Evolutionary conservation across 2,888 invertebrate species (phyloP).

Genomic region (Drosophila borealis): DNA sequence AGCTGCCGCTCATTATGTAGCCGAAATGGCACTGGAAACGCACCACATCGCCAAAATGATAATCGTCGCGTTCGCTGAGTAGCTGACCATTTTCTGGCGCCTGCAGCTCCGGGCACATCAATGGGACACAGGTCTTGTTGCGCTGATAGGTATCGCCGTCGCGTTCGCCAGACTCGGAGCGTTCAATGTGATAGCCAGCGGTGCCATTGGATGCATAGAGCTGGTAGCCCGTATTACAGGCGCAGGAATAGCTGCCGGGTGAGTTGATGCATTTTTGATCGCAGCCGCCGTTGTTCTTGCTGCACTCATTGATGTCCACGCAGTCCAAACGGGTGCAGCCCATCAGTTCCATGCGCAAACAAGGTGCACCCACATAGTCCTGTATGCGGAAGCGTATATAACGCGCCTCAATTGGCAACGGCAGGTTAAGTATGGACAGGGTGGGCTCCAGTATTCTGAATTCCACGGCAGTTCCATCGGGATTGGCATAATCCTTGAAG

Average conservation of each 20-base stretch:
- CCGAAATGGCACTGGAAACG: slow-evolving; percentile 98
- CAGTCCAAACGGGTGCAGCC: slow-evolving; percentile 96
- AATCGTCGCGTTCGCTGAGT: slow-evolving; percentile 91
- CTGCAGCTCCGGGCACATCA: slow-evolving; percentile 92
- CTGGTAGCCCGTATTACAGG: slow-evolving; percentile 96
- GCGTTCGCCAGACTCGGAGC: slow-evolving; percentile 93
- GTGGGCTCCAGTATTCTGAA: slow-evolving; percentile 95
- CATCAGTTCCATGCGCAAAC: slow-evolving; percentile 95
- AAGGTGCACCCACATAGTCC: slow-evolving; percentile 95
- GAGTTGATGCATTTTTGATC: slow-evolving; percentile 96
- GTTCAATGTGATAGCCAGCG: slow-evolving; percentile 92
- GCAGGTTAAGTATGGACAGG: slow-evolving; percentile 95
- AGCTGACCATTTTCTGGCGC: slow-evolving; percentile 94
- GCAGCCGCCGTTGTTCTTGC: slow-evolving; percentile 94
- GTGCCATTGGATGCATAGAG: slow-evolving; percentile 95
- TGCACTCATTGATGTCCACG: slow-evolving; percentile 94
- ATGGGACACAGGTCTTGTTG: slow-evolving; percentile 97
- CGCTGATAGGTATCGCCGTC: slow-evolving; percentile 95
- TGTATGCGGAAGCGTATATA: slow-evolving; percentile 94
- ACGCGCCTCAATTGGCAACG: slow-evolving; percentile 95
- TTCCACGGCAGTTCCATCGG: slow-evolving; percentile 96
- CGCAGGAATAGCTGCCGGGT: slow-evolving; percentile 94
- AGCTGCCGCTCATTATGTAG: slow-evolving; percentile 95
- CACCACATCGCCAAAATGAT: slow-evolving; percentile 95
- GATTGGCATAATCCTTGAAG: slow-evolving; percentile 96